A percentile compares a stretch with the other conserved stretches of the same genome.
Conservation (phyloP, 2,888 invertebrate species). For the Chaetoderma sp. region DNA sequence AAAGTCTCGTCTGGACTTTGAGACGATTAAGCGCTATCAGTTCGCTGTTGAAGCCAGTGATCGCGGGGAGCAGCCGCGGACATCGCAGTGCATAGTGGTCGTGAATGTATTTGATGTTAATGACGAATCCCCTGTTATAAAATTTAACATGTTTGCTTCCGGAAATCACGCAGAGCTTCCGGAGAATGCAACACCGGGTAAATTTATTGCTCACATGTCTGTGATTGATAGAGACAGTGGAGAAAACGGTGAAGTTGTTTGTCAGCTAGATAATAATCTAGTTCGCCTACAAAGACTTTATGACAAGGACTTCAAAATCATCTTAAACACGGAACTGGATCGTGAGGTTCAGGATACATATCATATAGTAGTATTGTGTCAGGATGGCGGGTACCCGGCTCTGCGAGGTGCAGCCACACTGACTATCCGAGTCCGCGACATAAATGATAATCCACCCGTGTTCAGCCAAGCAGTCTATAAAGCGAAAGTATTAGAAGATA, state of each 20-base stretch:
- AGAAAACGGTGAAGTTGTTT: slow-evolving; percentile 23
- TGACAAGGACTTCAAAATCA: slow-evolving; percentile 7
- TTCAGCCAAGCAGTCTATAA: neutral
- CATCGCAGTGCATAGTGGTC: neutral
- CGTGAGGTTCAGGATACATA: neutral
- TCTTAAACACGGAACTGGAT: neutral
- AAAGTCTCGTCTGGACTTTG: neutral
- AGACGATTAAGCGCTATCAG: neutral
- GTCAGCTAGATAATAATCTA: neutral
- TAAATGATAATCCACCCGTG: slow-evolving; percentile 1
- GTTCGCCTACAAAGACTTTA: neutral
- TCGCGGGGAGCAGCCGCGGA: neutral
- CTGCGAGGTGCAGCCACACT: neutral
- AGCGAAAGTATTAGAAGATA: neutral
- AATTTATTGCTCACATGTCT: slow-evolving; percentile 25
- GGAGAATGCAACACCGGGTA: slow-evolving; percentile 21
- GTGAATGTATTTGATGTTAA: slow-evolving; percentile 83
- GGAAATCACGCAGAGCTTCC: slow-evolving; percentile 3
- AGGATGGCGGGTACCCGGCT: neutral
- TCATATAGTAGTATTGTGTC: neutral
- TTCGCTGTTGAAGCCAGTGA: slow-evolving; percentile 1
- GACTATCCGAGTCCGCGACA: neutral
- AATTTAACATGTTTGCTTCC: neutral
- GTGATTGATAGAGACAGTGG: slow-evolving; percentile 27
- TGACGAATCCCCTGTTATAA: slow-evolving; percentile 71